These are phyloP conservation scores for Gorsachius goisagi DNA, from an alignment of 2,113 vertebrate species.

Conservation along the genomic window DNA sequence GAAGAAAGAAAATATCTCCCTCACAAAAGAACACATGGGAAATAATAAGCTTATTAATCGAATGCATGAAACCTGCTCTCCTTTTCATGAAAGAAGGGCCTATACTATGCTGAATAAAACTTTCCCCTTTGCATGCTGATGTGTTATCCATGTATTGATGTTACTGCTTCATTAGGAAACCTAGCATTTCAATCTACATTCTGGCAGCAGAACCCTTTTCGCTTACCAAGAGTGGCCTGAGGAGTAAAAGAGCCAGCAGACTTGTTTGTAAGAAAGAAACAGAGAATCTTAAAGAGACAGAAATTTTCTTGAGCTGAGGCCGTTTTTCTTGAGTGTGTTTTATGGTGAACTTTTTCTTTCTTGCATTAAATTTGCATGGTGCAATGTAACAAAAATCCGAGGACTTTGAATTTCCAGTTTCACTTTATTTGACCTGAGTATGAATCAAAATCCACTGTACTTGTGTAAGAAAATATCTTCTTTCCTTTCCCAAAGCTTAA, in stretches of 20 bases:
- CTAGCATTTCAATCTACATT: neutral
- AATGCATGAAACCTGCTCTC: constrained; percentile 43
- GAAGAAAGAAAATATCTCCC: constrained; percentile 63
- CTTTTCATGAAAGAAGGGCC: constrained; percentile 64
- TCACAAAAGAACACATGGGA: constrained; percentile 55
- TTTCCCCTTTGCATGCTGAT: constrained; percentile 43
- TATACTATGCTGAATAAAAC: constrained; percentile 47
- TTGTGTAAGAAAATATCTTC: neutral
- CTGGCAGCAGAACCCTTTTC: neutral
- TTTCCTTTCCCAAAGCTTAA: neutral
- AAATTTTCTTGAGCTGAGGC: neutral
- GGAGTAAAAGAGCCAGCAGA: neutral
- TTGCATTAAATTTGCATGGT: neutral
- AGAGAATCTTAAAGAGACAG: neutral
- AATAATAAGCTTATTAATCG: constrained; percentile 68
- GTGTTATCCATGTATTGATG: neutral
- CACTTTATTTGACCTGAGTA: neutral
- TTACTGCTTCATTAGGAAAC: constrained; percentile 38
- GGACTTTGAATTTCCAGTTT: neutral
- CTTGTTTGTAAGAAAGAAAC: neutral
- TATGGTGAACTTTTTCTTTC: neutral
- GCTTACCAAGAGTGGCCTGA: neutral
- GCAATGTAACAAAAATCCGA: neutral
- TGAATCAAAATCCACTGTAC: neutral
- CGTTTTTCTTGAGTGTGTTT: neutral